Evolutionary conservation across 2,888 invertebrate species (phyloP).

Genomic region (Eupithecia abbreviata): DNA sequence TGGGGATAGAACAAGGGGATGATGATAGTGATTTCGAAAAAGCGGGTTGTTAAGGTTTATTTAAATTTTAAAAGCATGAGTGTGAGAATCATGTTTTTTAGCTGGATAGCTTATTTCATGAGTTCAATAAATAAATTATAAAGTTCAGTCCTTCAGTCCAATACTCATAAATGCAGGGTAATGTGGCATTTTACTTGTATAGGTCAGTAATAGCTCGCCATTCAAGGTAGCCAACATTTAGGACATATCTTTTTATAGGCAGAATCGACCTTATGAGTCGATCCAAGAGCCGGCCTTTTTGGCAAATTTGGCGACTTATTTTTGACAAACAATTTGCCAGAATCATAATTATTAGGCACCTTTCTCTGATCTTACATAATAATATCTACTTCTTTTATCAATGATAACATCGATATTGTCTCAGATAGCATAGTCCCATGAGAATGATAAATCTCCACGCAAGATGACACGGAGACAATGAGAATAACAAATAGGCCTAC

Average conservation of each 20-base stretch:
- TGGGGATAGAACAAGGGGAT: neutral
- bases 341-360: neutral
- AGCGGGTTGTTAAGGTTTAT: neutral
- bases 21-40: neutral
- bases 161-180: neutral
- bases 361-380: neutral
- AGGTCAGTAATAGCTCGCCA: neutral
- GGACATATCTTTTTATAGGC: neutral
- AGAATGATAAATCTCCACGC: slow-evolving; percentile 23
- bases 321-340: neutral
- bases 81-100: neutral
- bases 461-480: slow-evolving; percentile 21
- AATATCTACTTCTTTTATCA: slow-evolving; percentile 2
- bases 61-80: neutral
- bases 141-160: neutral
- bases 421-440: slow-evolving; percentile 7
- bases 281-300: neutral
- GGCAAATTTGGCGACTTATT: neutral
- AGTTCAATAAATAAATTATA: neutral
- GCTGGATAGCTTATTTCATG: neutral
- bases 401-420: slow-evolving; percentile 9
- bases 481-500: slow-evolving; percentile 22
- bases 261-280: neutral
- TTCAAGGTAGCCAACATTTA: neutral
- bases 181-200: neutral